These are phyloP conservation scores for Xylota segnis DNA, from an alignment of 2,888 invertebrate species.

Conservation along the genomic window DNA sequence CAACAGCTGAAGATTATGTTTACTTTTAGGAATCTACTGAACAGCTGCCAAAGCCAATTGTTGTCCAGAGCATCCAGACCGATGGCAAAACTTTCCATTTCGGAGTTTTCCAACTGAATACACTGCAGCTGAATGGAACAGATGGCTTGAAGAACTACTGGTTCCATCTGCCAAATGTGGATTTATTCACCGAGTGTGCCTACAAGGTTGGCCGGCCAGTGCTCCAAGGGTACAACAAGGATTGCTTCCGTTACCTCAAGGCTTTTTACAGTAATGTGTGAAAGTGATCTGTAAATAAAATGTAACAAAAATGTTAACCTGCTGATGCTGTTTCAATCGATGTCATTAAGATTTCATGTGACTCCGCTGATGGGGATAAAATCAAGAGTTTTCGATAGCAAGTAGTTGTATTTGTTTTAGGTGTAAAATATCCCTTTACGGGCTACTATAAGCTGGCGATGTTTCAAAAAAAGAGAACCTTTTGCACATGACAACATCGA, in stretches of 20 bases:
- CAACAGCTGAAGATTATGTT: too few relatives aligned
- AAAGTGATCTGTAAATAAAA: conserved; percentile 6
- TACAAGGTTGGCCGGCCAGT: conserved; percentile 88
- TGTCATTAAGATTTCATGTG: too few relatives aligned
- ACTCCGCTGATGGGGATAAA: too few relatives aligned
- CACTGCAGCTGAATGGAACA: conserved; percentile 87
- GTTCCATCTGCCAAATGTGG: conserved; percentile 89
- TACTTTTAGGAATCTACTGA: conserved; percentile 42
- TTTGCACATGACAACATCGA: too few relatives aligned
- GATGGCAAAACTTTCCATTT: conserved; percentile 92
- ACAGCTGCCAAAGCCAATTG: conserved; percentile 90
- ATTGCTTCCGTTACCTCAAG: conserved; percentile 91
- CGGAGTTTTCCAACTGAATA: conserved; percentile 93
- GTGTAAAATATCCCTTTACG: too few relatives aligned
- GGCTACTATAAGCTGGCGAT: too few relatives aligned
- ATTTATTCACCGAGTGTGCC: conserved; percentile 88
- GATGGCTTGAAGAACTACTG: conserved; percentile 90
- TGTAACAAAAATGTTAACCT: neutral
- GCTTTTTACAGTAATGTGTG: conserved; percentile 90
- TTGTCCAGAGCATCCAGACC: conserved; percentile 93
- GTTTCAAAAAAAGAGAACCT: too few relatives aligned
- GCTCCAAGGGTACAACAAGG: conserved; percentile 91
- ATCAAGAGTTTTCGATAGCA: too few relatives aligned
- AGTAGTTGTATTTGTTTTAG: too few relatives aligned
- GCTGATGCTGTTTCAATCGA: neutral